Conservation (phyloP, 2,113 vertebrate genomes). For the Neotragus moschatus region DNA sequence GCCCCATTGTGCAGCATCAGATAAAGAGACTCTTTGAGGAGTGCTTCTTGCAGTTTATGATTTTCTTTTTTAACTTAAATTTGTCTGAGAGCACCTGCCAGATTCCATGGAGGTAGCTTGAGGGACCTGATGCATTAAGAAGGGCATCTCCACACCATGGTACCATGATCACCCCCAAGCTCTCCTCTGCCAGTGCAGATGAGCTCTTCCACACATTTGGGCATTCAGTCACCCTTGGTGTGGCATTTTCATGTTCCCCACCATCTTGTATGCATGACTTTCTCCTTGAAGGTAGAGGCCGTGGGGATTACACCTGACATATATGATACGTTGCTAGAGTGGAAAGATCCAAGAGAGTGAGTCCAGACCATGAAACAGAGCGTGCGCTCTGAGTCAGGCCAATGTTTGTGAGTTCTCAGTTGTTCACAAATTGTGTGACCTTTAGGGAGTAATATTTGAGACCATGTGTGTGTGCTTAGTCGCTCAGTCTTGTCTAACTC, state of each 20-base stretch:
- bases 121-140: background rate
- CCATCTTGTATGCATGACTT: background rate
- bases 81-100: background rate
- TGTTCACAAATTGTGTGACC: background rate
- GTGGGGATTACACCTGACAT: background rate
- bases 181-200: background rate
- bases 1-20: background rate
- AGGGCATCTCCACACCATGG: background rate
- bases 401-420: background rate
- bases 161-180: fast-evolving
- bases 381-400: background rate
- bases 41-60: background rate
- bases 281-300: background rate
- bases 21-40: background rate
- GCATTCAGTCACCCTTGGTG: background rate
- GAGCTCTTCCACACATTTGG: background rate
- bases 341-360: background rate
- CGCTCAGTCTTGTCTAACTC: background rate
- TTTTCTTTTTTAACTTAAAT: background rate
- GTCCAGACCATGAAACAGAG: background rate
- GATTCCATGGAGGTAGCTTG: background rate
- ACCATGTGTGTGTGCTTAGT: background rate
- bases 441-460: background rate
- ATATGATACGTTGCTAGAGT: background rate
- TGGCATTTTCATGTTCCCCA: background rate